Conservation (phyloP, 1,140 invertebrate genomes). For the Meteorus sp. region DNA sequence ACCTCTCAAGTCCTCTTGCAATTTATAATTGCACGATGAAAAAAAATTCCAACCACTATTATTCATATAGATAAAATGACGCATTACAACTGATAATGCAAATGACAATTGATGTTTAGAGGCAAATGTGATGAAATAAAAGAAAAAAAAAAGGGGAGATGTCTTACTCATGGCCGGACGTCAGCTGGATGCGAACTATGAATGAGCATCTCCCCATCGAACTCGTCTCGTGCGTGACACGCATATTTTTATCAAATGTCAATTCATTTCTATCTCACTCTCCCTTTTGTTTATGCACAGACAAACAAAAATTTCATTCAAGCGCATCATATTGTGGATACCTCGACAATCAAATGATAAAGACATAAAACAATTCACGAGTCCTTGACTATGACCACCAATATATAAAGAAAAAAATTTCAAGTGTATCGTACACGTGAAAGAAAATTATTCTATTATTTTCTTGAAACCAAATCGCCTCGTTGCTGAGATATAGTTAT, state of each 20-base stretch:
- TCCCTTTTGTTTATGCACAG: too few relatives aligned
- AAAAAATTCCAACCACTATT: background rate
- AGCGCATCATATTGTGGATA: too few relatives aligned
- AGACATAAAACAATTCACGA: too few relatives aligned
- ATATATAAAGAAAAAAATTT: too few relatives aligned
- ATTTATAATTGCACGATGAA: background rate
- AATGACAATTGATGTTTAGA: background rate
- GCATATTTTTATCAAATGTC: constrained; percentile 31
- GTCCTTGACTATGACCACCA: too few relatives aligned
- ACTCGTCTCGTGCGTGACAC: constrained; percentile 35
- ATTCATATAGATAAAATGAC: constrained; percentile 3
- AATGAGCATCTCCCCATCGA: constrained; percentile 37
- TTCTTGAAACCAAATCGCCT: too few relatives aligned
- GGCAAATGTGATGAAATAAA: constrained; percentile 10
- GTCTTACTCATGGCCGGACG: constrained; percentile 28
- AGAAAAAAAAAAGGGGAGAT: background rate
- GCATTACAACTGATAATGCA: constrained; percentile 6
- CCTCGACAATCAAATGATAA: too few relatives aligned
- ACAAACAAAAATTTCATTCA: too few relatives aligned
- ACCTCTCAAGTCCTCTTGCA: background rate
- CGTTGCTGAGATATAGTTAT: too few relatives aligned
- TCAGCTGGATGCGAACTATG: constrained; percentile 37
- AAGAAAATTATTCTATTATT: too few relatives aligned
- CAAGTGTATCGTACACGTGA: too few relatives aligned
- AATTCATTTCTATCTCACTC: too few relatives aligned